phyloP scores from a whole-genome alignment of 2,888 invertebrate genomes.

The Campoplex capitator region DNA sequence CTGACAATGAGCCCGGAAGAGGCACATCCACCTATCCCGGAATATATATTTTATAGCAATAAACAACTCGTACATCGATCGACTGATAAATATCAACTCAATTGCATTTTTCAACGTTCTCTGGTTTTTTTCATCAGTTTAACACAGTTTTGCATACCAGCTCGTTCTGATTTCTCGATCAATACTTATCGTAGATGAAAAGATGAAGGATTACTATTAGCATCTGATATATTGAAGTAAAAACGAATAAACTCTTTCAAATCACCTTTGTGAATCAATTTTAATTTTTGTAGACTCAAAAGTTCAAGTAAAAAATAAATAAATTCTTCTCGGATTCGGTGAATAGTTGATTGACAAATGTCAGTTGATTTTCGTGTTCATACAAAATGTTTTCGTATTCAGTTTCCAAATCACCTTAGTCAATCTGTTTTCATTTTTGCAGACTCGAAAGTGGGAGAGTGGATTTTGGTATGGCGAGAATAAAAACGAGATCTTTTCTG shows the following conservation, averaged over 20 bases:
- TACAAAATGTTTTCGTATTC: no score
- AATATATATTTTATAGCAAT: constrained; percentile 34
- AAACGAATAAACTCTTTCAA: no score
- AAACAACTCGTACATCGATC: constrained; percentile 59
- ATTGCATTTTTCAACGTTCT: background rate
- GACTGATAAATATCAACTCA: constrained; percentile 16
- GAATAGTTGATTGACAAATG: no score
- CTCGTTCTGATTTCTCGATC: background rate
- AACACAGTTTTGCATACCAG: background rate
- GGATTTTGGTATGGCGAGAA: constrained; percentile 54
- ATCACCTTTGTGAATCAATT: no score
- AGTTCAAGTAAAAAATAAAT: no score
- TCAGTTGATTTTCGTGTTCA: no score
- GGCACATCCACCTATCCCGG: constrained; percentile 52
- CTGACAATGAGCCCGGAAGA: constrained; percentile 66
- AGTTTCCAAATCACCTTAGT: background rate
- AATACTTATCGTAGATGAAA: no score
- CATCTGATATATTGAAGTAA: no score
- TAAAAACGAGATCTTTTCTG: constrained; percentile 37
- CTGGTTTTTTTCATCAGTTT: background rate
- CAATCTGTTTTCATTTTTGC: constrained; percentile 24
- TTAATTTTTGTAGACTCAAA: no score
- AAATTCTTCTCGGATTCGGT: no score
- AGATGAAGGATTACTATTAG: no score
- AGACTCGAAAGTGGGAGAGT: constrained; percentile 46